Evolutionary conservation across 1,140 invertebrate species (phyloP).

Genomic region (Lamellibrachia luymesi): DNA sequence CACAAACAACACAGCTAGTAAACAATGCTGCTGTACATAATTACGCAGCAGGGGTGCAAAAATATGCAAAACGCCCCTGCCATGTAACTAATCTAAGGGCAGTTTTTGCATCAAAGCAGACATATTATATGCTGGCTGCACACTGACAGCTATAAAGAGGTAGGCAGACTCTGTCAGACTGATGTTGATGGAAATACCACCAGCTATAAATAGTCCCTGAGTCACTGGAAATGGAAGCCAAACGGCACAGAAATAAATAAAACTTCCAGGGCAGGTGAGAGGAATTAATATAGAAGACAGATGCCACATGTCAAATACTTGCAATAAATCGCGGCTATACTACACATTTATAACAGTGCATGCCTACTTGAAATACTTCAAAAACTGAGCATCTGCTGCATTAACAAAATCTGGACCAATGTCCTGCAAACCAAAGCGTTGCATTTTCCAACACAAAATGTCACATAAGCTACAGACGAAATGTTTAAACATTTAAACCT

Average conservation of each 20-base stretch:
- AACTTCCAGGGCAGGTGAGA: not conserved
- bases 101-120: not conserved
- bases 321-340: not conserved
- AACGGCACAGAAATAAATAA: not conserved
- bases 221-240: not conserved
- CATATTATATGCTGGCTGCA: not conserved
- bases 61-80: not conserved
- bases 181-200: not conserved
- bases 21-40: not conserved
- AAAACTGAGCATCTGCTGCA: not conserved
- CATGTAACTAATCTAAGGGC: not conserved
- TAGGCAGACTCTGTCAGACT: not conserved
- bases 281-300: not conserved
- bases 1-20: not conserved
- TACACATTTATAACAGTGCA: too few relatives aligned
- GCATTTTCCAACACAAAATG: not conserved
- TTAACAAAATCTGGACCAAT: not conserved
- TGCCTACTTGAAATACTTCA: not conserved
- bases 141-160: not conserved
- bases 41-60: not conserved
- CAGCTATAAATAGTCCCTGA: not conserved
- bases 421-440: not conserved
- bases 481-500: not conserved
- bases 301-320: not conserved
- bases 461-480: not conserved